Evolutionary conservation across 2,888 invertebrate genomes (phyloP), one percentile per base, ranked within the genome.

Genomic region (Ophonus ardosiacus): DNA sequence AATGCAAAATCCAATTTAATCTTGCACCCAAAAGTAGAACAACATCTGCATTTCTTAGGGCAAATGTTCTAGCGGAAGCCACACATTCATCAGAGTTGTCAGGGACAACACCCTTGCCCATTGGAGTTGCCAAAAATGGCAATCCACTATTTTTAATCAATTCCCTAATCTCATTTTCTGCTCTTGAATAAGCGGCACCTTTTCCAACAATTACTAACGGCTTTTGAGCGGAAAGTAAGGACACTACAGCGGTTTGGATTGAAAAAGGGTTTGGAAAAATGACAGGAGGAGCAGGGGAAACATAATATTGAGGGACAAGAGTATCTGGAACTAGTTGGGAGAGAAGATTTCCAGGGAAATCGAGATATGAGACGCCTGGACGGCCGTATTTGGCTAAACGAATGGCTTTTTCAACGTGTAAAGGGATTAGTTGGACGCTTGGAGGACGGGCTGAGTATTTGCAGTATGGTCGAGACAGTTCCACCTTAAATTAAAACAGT

Each of bases 1-100:
- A 99, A 92, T 99, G 99, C 86, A 99, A 93, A 92, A 99, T 99
- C 99, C 99, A 99, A 92, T 99, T 99, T 17, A 99, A 93, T 57
- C 99, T 93, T 0, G 98, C 99, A 0, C 99, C 99, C 57, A 98
- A 91, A 78, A 98, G 91, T 2, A 99, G 89, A 1, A 99, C 93
- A 0, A 98, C 96, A 91, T 99, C 99, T 0, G 98, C 97, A 87
- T 97, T 94, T 88, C 95, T 95, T 79, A 99, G 92, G 0, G 98
- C 99, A 86, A 94, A 91, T 0, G 98, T 98, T 83, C 98, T 94
- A 0, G 98, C 98, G 7, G 97, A 94, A 0, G 96, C 95, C n/a
- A 98, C 96, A 90, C 97, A 97, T 87, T 94, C 93, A 8, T 91
- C 88, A 0, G 95, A 94, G 51, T 92, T 92, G 89, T 97, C 96